Evolutionary conservation across 2,113 vertebrate genomes (phyloP).

Genomic region (Aspidoscelis tigris): DNA sequence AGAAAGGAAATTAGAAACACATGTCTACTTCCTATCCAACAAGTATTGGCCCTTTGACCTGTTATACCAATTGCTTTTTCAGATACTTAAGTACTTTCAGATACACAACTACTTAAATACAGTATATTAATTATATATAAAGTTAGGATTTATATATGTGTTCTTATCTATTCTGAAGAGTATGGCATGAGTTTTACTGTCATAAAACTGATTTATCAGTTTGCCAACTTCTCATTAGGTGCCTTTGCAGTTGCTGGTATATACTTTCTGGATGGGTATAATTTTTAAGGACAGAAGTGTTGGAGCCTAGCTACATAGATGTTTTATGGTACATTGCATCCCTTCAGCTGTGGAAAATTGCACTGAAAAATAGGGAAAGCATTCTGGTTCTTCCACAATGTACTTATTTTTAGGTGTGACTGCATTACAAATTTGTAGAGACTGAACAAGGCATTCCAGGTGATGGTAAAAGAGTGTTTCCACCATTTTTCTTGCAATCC

Average conservation of each 20-base stretch:
- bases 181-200: neutral
- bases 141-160: neutral
- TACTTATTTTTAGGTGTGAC: too few species aligned
- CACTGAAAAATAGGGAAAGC: too few species aligned
- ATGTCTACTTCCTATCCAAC: neutral
- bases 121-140: neutral
- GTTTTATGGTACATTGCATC: too few species aligned
- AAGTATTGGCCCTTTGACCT: neutral
- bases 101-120: too few species aligned
- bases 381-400: too few species aligned
- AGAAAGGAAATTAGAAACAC: neutral
- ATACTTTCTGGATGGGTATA: neutral
- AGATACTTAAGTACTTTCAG: neutral
- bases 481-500: too few species aligned
- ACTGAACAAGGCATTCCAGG: too few species aligned
- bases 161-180: neutral
- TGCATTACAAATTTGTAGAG: too few species aligned
- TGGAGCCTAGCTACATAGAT: too few species aligned
- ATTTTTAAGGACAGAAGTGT: too few species aligned
- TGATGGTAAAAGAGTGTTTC: too few species aligned
- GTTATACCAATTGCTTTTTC: neutral
- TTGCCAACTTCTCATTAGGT: neutral
- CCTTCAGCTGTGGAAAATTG: too few species aligned
- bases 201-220: neutral
- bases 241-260: neutral